Evolutionary conservation across 2,888 invertebrate species (phyloP), one percentile per base, ranked within the genome.

Genomic region (Rambutsinella grinnellia): DNA sequence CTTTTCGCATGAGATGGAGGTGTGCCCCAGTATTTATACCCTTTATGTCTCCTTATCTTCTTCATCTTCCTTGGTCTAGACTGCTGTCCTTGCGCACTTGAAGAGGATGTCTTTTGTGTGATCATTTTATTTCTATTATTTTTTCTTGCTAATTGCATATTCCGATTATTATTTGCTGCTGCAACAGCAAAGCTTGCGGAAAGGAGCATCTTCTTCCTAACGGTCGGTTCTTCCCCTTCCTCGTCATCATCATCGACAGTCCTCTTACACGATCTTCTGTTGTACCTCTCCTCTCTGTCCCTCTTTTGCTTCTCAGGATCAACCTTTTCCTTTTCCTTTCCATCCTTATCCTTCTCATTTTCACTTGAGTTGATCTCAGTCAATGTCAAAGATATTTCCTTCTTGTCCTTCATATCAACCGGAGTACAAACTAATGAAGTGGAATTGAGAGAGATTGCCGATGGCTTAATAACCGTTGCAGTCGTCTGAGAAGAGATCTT

Each of bases 251-350:
- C 84, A 6, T 77, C 81, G 2, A 74, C 51, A 19, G 76, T 81
- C 53, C 79, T 63, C 61, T 83, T 83, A 1, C 81, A 79, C 56
- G 57, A 47, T 17, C 82, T 58, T 26, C 82, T 71, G 58, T 76
- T 80, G 53, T 83, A 82, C 26, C 83, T 56, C 58, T 77, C 83
- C 49, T 86, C 86, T 23, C 83, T 79, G 44, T 86, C 87, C 36
- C 85, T 85, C 36, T 85, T 85, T 83, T 63, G 83, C 63, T 72
- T 84, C 84, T 47, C 85, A n/a, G 85, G 85, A 15, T 83, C 84
- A 66, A 76, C 62, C 84, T 85, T 65, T 84, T 83, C 77, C 85
- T 85, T 49, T 57, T 83, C 83, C 62, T 84, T 83, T 47, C 83
- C 82, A 36, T 80, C 63, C 36, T 79, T 57, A 5, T 68, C 74